A percentile compares a stretch with the other conserved stretches of the same genome.
Conservation (phyloP, 1,140 invertebrate genomes). For the Oncopodura yosiiana region DNA sequence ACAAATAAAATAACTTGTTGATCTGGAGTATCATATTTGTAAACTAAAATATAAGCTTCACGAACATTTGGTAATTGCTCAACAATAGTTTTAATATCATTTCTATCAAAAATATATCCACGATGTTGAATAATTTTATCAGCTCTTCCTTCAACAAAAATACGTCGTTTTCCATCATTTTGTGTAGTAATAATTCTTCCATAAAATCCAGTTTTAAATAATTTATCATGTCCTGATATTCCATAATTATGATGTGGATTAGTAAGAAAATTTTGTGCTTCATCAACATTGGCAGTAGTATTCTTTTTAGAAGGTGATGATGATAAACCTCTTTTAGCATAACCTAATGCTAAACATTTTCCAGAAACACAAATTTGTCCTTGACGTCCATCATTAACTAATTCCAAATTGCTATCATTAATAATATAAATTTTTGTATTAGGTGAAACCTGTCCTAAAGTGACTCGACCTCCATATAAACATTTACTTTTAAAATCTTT, state of each 20-base stretch:
- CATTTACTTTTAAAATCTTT: background rate
- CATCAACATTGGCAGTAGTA: too few species aligned
- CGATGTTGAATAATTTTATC: background rate
- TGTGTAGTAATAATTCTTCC: conserved; percentile 5
- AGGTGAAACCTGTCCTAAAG: conserved; percentile 4
- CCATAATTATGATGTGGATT: conserved; percentile 2
- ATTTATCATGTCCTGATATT: background rate
- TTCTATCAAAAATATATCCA: background rate
- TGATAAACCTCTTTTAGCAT: conserved; percentile 1
- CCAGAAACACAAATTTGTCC: conserved; percentile 24
- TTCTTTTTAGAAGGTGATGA: too few species aligned
- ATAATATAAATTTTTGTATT: conserved; percentile 23
- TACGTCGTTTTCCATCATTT: background rate
- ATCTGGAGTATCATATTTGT: background rate
- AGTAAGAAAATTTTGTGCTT: background rate
- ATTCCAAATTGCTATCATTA: background rate
- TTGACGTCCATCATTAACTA: conserved; percentile 2
- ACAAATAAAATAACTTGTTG: too few species aligned
- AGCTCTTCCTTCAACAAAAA: conserved; percentile 2
- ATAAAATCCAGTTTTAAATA: background rate
- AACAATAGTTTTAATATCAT: background rate
- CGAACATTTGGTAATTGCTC: background rate
- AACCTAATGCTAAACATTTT: conserved; percentile 10
- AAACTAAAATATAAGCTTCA: background rate
- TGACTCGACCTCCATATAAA: background rate